These are phyloP conservation scores for Ophion slaviceki DNA, from an alignment of 2,888 invertebrate species.

Conservation along the genomic window DNA sequence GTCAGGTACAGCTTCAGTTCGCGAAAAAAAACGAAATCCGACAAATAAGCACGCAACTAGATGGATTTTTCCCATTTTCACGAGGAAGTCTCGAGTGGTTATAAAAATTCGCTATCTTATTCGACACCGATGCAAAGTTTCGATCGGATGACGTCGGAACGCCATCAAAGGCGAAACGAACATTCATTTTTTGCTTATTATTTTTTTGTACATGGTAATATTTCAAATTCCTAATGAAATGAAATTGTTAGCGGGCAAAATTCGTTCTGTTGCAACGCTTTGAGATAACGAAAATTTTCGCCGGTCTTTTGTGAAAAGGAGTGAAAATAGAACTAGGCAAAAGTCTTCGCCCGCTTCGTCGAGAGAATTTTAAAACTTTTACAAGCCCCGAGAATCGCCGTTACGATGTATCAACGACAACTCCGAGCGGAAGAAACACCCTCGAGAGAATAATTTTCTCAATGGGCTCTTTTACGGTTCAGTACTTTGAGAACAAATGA, in stretches of 20 bases:
- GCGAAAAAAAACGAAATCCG: not conserved
- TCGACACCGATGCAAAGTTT: not conserved
- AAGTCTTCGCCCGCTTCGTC: not conserved
- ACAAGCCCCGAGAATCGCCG: not conserved
- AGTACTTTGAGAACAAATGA: constrained; percentile 58
- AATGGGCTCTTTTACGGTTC: constrained; percentile 37
- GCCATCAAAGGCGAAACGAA: not conserved
- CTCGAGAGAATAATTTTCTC: constrained; percentile 49
- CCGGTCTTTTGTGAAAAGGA: not conserved
- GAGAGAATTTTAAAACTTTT: not conserved
- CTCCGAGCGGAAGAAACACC: constrained; percentile 15
- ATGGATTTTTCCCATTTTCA: constrained; percentile 1
- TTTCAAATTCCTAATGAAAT: not conserved
- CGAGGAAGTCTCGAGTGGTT: not conserved
- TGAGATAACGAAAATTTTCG: not conserved
- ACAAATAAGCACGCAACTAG: not conserved
- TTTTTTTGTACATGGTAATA: constrained; percentile 1
- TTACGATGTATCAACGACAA: not conserved
- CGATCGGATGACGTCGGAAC: not conserved
- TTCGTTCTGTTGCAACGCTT: not conserved
- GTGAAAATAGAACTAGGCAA: not conserved
- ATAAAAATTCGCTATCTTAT: not conserved
- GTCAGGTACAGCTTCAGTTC: not conserved
- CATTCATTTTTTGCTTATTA: not conserved
- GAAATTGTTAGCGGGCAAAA: not conserved